Conservation (phyloP, 2,888 invertebrate genomes). For the Chaetogeoica ovagalla region DNA sequence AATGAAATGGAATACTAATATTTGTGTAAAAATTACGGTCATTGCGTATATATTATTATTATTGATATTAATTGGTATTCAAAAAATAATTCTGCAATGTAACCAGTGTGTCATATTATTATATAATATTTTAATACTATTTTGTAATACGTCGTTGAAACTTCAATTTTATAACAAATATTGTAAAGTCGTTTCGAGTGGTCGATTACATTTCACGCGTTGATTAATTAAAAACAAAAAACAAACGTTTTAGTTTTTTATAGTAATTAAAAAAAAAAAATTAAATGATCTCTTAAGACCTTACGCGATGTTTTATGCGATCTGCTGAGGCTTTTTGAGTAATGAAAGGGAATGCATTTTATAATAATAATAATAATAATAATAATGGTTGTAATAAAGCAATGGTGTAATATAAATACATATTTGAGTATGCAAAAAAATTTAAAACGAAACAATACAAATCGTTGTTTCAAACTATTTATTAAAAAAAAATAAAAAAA, state of each 20-base stretch:
- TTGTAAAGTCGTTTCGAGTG: neutral
- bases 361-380: neutral
- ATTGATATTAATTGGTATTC: no score
- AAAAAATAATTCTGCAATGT: no score
- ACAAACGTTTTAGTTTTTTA: constrained; percentile 5
- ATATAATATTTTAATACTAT: neutral
- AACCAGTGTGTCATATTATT: neutral
- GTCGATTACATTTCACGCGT: neutral
- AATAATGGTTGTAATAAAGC: neutral
- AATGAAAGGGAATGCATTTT: constrained; percentile 6
- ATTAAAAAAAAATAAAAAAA: no score
- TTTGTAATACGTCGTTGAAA: neutral
- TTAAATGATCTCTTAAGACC: neutral
- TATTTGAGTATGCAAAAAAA: neutral
- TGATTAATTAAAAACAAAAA: constrained; percentile 14
- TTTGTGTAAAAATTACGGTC: no score
- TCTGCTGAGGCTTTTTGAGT: constrained; percentile 8
- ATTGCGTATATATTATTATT: no score
- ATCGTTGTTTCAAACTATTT: neutral
- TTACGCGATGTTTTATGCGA: no score
- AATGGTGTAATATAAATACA: constrained; percentile 16
- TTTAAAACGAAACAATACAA: neutral
- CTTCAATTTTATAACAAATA: neutral
- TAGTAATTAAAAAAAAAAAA: neutral
- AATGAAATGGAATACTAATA: no score